Percentiles rank a stretch among this genome's conserved stretches.
phyloP scores from a whole-genome alignment of 2,113 vertebrate genomes.

The Boleophthalmus pectinirostris region DNA sequence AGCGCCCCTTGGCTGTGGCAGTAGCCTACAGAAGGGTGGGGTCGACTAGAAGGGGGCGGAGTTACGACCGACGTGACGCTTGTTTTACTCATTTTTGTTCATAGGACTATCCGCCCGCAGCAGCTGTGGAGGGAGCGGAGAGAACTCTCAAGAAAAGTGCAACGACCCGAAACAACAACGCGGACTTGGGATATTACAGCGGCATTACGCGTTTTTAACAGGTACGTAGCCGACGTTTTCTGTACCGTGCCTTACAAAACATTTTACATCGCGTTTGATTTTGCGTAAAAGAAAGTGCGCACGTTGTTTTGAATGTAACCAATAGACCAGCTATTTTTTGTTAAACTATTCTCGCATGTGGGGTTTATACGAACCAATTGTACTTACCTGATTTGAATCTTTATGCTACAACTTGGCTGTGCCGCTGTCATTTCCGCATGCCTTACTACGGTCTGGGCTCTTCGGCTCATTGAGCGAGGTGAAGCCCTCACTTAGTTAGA shows the following conservation, averaged over 20 bases:
- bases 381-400: not conserved
- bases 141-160: slow-evolving; percentile 17
- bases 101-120: slow-evolving; percentile 38
- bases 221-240: slow-evolving; percentile 38
- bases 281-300: not conserved
- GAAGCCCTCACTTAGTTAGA: no score
- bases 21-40: slow-evolving; percentile 50
- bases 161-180: not conserved
- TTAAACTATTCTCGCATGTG: not conserved
- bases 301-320: not conserved
- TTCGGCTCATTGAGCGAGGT: not conserved
- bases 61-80: slow-evolving; percentile 62
- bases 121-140: slow-evolving; percentile 12
- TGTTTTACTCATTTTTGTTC: slow-evolving; percentile 55
- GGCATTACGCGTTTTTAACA: slow-evolving; percentile 13
- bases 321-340: not conserved
- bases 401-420: not conserved
- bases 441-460: not conserved
- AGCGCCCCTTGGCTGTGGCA: not conserved
- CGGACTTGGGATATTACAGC: slow-evolving; percentile 23
- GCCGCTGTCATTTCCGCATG: slow-evolving; percentile 5
- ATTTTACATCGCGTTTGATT: not conserved
- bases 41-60: slow-evolving; percentile 50
- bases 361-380: not conserved
- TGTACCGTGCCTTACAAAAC: not conserved